These are phyloP conservation scores for Ophion obscuratus DNA, from an alignment of 2,888 invertebrate species.

Conservation along the genomic window DNA sequence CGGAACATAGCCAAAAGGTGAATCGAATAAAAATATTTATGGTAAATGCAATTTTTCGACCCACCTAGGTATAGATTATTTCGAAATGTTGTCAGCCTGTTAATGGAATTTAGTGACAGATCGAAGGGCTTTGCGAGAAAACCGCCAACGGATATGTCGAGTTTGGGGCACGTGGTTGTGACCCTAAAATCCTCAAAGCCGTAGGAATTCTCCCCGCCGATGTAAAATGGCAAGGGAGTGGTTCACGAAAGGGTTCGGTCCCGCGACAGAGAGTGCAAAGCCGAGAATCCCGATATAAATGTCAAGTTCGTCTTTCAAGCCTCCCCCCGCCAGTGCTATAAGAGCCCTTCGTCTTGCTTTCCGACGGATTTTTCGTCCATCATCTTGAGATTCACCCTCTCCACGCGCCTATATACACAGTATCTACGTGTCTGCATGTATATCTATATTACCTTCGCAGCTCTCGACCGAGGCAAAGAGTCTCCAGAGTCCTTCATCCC, in stretches of 20 bases:
- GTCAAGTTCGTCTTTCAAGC: slow-evolving; percentile 82
- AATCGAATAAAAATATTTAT: too few species aligned
- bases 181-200: slow-evolving; percentile 59
- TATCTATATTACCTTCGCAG: slow-evolving; percentile 46
- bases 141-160: slow-evolving; percentile 50
- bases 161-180: slow-evolving; percentile 22
- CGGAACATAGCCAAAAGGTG: too few species aligned
- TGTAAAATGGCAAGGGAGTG: slow-evolving; percentile 20
- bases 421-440: slow-evolving; percentile 19
- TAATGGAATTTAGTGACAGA: slow-evolving; percentile 42
- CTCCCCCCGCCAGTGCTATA: slow-evolving; percentile 65
- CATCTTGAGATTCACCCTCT: slow-evolving; percentile 57
- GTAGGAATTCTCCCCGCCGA: slow-evolving; percentile 41
- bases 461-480: slow-evolving; percentile 59
- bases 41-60: too few species aligned
- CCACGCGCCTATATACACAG: slow-evolving; percentile 22
- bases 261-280: slow-evolving; percentile 77
- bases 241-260: slow-evolving; percentile 62
- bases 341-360: slow-evolving; percentile 64
- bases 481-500: slow-evolving; percentile 60
- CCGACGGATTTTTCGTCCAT: slow-evolving; percentile 42
- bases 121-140: slow-evolving; percentile 46
- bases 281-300: slow-evolving; percentile 83
- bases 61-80: not conserved
- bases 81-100: slow-evolving; percentile 14